Evolutionary conservation across 2,797 vertebrate genomes (phyloP), one percentile per base, ranked within the genome.

Genomic region (Peromyscus aztecus): DNA sequence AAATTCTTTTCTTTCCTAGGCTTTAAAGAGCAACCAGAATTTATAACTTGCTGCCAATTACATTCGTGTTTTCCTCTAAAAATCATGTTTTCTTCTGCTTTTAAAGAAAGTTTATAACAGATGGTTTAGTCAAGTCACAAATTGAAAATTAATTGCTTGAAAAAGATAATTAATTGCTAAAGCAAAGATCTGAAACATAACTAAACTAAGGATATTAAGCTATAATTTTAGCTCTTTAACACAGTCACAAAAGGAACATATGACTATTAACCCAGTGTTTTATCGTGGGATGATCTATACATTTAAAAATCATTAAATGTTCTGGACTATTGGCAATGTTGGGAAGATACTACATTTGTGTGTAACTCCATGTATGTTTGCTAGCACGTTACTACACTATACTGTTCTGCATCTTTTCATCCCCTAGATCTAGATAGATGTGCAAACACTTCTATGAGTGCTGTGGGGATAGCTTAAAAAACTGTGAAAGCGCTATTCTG

Each of bases 361-460:
- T 37, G 59, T 78, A 85, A 69, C n/a, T 88, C 85, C 59, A 78
- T 86, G 93, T 92, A 9, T 77, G 34, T 59, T 94, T 90, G 67
- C 95, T 88, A 91, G 40, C 83, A 93, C 59, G 77, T 13, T 17
- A 96, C 46, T 77, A 46, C 73, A 82, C 8, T 37, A 9, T 29
- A 94, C 88, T 95, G 94, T 89, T 93, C 55, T 83, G 24, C 43
- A 43, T 95, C 34, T 94, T 46, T 93, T 93, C 37, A 95, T 88
- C 34, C 34, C 37, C 24, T 67, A 90, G 34, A 86, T 52, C 23
- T 93, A 43, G 52, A 73, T 71, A 71, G 71, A 89, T 86, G 14
- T 92, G n/a, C 34, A 94, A 85, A 93, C 55, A 95, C 49, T 77
- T 90, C 29, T 37, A 34, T 40, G 67, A 92, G 11, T 57, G 63